phyloP scores from a whole-genome alignment of 1,140 invertebrate species.

The Papilio helenus region DNA sequence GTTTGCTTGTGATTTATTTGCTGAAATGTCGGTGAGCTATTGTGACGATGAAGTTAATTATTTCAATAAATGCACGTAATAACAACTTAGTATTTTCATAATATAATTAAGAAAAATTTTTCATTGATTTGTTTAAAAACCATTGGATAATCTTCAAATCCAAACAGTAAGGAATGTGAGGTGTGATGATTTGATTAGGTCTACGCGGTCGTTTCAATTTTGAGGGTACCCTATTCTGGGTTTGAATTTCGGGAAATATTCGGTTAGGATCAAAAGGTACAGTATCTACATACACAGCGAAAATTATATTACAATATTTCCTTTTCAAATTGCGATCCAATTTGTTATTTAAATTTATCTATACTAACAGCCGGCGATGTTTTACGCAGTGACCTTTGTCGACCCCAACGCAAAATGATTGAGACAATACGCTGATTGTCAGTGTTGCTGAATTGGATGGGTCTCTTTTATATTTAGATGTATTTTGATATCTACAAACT shows the following conservation, averaged over 20 bases:
- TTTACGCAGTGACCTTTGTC: background rate
- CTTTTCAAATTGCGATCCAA: constrained; percentile 1
- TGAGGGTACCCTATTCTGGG: background rate
- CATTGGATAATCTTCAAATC: background rate
- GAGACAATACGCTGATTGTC: background rate
- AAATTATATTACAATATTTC: background rate
- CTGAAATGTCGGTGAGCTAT: no score
- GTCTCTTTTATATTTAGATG: background rate
- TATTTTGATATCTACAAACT: background rate
- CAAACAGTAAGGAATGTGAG: background rate
- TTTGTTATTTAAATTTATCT: constrained; percentile 9
- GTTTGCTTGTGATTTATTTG: no score
- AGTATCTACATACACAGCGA: constrained; percentile 1
- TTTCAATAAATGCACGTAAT: no score
- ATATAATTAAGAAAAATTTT: no score
- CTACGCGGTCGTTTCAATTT: background rate
- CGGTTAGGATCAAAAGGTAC: background rate
- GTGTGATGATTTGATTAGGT: background rate
- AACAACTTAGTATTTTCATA: no score
- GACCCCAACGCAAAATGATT: constrained; percentile 12
- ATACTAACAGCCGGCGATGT: constrained; percentile 13
- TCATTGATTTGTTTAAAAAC: background rate
- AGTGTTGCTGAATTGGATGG: background rate
- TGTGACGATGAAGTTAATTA: no score
- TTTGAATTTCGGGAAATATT: background rate